Evolutionary conservation across 2,888 invertebrate species (phyloP).

Genomic region (Resseliella maxima): DNA sequence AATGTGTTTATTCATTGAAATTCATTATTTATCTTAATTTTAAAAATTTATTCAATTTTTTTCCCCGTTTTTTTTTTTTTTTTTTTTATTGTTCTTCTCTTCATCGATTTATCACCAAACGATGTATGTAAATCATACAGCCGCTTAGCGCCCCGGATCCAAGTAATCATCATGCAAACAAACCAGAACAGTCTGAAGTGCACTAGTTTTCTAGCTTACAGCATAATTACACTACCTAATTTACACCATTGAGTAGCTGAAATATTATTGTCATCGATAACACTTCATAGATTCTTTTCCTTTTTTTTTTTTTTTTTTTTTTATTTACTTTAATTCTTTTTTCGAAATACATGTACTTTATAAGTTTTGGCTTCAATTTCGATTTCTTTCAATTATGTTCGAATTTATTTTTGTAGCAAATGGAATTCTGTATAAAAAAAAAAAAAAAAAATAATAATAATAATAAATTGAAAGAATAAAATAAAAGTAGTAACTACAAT

Average conservation of each 20-base stretch:
- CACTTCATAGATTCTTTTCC: constrained; percentile 41
- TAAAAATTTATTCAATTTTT: too few species aligned
- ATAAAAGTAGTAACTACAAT: constrained; percentile 25
- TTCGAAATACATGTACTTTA: constrained; percentile 46
- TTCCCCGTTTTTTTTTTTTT: too few species aligned
- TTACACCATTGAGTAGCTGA: constrained; percentile 54
- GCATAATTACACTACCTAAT: constrained; percentile 51
- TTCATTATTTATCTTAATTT: too few species aligned
- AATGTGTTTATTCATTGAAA: too few species aligned
- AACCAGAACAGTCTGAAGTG: constrained; percentile 86
- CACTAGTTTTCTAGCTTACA: constrained; percentile 70
- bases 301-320: background rate
- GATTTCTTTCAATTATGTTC: constrained; percentile 46
- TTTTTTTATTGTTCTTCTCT: background rate
- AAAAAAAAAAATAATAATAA: background rate
- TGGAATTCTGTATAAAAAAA: constrained; percentile 54
- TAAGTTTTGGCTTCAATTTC: constrained; percentile 48
- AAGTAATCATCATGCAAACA: constrained; percentile 82
- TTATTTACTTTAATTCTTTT: background rate
- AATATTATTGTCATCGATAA: constrained; percentile 53
- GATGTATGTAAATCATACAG: constrained; percentile 65
- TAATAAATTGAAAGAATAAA: constrained; percentile 2
- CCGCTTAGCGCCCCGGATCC: constrained; percentile 86
- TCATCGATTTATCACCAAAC: too few species aligned
- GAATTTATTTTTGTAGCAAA: constrained; percentile 37